These are phyloP conservation scores for Myotis daubentonii DNA, from an alignment of 2,797 vertebrate species.

Conservation along the genomic window DNA sequence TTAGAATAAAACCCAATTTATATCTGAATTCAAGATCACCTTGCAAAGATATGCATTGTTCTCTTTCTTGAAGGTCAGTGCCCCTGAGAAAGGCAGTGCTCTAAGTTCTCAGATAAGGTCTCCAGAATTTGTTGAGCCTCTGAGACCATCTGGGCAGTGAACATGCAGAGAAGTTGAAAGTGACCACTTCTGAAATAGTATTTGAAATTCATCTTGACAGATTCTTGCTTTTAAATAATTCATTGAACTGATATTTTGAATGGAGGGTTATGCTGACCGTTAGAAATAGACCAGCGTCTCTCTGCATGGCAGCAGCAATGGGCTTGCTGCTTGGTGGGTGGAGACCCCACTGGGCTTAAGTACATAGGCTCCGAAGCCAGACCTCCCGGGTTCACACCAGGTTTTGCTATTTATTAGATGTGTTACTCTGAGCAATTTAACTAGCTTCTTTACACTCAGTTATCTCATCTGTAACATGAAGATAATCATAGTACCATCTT, in stretches of 20 bases:
- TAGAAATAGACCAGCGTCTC: background rate
- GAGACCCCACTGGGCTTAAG: background rate
- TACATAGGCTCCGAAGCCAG: too few species aligned
- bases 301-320: background rate
- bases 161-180: background rate
- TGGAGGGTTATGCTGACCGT: background rate
- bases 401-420: background rate
- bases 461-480: slow-evolving; percentile 24
- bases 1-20: slow-evolving; percentile 3
- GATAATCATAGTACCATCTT: background rate
- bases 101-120: background rate
- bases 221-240: slow-evolving; percentile 9
- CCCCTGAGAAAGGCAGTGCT: background rate
- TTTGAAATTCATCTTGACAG: background rate
- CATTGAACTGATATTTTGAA: background rate
- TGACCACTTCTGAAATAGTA: background rate
- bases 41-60: background rate
- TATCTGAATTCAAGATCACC: background rate
- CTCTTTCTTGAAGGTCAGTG: background rate
- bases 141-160: background rate
- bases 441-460: background rate
- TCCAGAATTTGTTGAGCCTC: background rate
- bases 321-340: background rate
- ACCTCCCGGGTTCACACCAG: background rate
- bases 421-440: background rate